Base-by-base conservation (phyloP, 2,888 invertebrate genomes). In the Acleris sparsana region DNA sequence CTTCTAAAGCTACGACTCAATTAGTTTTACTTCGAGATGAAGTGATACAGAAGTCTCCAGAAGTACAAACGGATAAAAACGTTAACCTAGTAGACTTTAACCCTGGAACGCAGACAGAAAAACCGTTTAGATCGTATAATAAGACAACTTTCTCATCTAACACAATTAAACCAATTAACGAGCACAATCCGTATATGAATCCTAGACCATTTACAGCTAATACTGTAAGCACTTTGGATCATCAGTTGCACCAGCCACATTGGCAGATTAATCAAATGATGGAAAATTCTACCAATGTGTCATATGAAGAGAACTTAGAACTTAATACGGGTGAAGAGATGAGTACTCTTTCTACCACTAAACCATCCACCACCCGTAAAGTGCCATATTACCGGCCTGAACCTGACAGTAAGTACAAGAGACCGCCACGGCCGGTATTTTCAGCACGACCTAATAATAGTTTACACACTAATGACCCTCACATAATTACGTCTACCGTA, bases 231-330 rank as follows among this genome's bases (percentile, higher is more conserved):
- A 84, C 88, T 16, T 78, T 92, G 39, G 92, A 92, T 69, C 88
- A 91, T 74, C 92, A 92, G 71, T 71, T 92, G 49, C 92, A 92
- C 67, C 91, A 92, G 74, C 92, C 92, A 13, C 92, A 92, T 72
- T 92, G 92, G 92, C 92, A 92, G 72, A 92, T 92, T 22, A 92
- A 92, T 74, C 86, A 92, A 62, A 78, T 92, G 69, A 75, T 89
- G 77, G 89, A 88, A 73, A 92, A 92, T 69, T 71, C 80, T 1
- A 87, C 87, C 9, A 92, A 89, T 64, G 71, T 82, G 13, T 89
- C 90, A 0, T 87, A 87, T 72, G 92, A 92, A 81, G 91, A 92
- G 22, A 88, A 81, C 68, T 67, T 91, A 16, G 87, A 88, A 58
- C 76, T 93, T 46, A 93, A 93, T 72, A 87, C 87, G 63, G 93